Percentiles rank a stretch among this genome's conserved stretches.
Conservation (phyloP, 2,888 invertebrate genomes). For the Tyria jacobaeae region DNA sequence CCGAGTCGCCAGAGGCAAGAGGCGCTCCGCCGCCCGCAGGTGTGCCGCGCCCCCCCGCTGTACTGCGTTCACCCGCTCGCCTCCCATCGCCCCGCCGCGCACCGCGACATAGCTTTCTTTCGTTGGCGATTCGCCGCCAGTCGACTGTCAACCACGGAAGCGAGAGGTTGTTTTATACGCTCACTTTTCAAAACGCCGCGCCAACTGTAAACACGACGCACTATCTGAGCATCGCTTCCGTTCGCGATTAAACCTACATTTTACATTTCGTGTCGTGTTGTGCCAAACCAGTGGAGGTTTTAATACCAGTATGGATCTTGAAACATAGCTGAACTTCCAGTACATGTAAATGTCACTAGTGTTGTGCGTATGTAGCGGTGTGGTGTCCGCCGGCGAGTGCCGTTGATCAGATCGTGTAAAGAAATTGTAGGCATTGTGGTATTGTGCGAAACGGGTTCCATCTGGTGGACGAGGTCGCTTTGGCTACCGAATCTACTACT, state of each 20-base stretch:
- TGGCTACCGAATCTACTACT: slow-evolving; percentile 71
- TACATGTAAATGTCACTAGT: slow-evolving; percentile 79
- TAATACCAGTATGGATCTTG: slow-evolving; percentile 68
- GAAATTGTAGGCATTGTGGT: slow-evolving; percentile 73
- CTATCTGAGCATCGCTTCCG: slow-evolving; percentile 77
- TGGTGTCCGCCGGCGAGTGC: slow-evolving; percentile 72
- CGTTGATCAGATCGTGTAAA: slow-evolving; percentile 72
- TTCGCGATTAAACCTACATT: slow-evolving; percentile 75
- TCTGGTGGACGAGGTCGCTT: slow-evolving; percentile 63
- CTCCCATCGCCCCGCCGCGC: slow-evolving; percentile 63
- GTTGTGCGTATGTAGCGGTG: slow-evolving; percentile 73
- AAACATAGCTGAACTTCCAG: slow-evolving; percentile 71
- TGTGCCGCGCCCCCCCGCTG: slow-evolving; percentile 66
- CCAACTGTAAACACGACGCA: slow-evolving; percentile 85
- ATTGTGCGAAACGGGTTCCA: slow-evolving; percentile 77
- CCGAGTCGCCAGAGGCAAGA: slow-evolving; percentile 69
- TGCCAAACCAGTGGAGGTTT: slow-evolving; percentile 77
- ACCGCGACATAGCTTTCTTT: slow-evolving; percentile 69
- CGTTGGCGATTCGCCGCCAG: slow-evolving; percentile 64
- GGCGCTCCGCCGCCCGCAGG: slow-evolving; percentile 79
- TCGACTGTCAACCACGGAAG: slow-evolving; percentile 80
- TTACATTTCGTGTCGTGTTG: slow-evolving; percentile 76
- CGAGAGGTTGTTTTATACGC: slow-evolving; percentile 59
- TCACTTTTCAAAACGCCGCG: slow-evolving; percentile 68
- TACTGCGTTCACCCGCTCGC: slow-evolving; percentile 57